Base-by-base conservation (phyloP, 2,888 invertebrate genomes). In the Tiphia femorata region DNA sequence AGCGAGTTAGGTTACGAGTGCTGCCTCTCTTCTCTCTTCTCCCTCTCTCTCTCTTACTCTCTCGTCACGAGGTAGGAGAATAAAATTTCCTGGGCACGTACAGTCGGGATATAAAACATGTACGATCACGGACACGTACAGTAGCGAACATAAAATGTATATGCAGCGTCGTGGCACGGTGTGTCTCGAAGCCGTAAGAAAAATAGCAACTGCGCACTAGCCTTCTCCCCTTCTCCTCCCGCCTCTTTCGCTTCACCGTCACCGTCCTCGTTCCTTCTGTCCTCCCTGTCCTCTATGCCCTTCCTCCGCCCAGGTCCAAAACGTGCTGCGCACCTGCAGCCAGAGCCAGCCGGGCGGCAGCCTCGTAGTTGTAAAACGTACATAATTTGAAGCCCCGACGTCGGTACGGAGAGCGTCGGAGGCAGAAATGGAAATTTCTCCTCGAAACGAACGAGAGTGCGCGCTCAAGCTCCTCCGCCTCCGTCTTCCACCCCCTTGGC, bases 91-190 rank as follows among this genome's bases (percentile, higher is more conserved):
- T 27, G 37, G 37, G 49, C 62, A 56, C 62, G 61, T 43, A 62
- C 35, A 46, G 52, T 27, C 40, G 21, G 35, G 38, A 46, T 42
- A 48, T 49, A 46, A 49, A 54, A 48, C 62, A 52, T 56, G 62
- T 50, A 52, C 49, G 50, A 51, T 51, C 53, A 44, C 48, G 57
- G 44, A 54, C 63, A 62, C 62, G 63, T 63, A 62, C 27, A 35
- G 53, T 16, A 33, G 49, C 43, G 52, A 62, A 54, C 63, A 56
- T 63, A 63, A 63, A 63, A 63, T 63, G 54, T 62, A 58, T 57
- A 57, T 49, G 38, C 50, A 46, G 29, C 27, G 46, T n/a, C n/a
- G n/a, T n/a, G 40, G 38, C 42, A 20, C 41, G 37, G 30, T 33
- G 54, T 19, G 40, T 52, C 46, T 6, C 51, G 50, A 56, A 52